A percentile compares a stretch with the other conserved stretches of the same genome.
Evolutionary conservation across 2,888 invertebrate species (phyloP).

Genomic region (Epistrophella euchroma): DNA sequence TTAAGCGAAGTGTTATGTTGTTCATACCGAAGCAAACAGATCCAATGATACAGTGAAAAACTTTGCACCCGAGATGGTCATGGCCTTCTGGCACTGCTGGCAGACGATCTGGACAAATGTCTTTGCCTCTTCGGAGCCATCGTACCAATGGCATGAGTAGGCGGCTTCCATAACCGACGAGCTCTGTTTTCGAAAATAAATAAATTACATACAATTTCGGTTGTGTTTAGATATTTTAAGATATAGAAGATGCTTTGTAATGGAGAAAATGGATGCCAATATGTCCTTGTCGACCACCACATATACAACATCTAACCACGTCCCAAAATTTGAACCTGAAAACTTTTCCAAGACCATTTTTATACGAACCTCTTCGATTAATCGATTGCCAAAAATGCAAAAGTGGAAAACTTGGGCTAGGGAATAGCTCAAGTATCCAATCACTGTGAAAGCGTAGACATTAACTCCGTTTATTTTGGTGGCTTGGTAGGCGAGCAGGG

Average conservation of each 20-base stretch:
- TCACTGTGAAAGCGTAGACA: conserved; percentile 90
- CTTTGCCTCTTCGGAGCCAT: conserved; percentile 94
- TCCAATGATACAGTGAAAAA: conserved; percentile 95
- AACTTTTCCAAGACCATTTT: background rate
- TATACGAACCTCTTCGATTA: conserved; percentile 91
- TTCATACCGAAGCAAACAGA: conserved; percentile 93
- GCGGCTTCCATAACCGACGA: conserved; percentile 96
- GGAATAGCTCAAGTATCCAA: conserved; percentile 92
- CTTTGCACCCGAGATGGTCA: conserved; percentile 95
- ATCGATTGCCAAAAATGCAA: conserved; percentile 93
- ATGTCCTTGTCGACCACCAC: conserved; percentile 20
- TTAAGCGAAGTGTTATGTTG: background rate
- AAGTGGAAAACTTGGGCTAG: conserved; percentile 94
- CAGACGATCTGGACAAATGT: conserved; percentile 96
- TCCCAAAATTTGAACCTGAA: background rate
- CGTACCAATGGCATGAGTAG: conserved; percentile 95
- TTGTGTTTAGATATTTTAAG: background rate
- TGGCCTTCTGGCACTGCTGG: conserved; percentile 94
- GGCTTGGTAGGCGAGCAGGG: conserved; percentile 93
- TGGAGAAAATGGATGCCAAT: conserved; percentile 5
- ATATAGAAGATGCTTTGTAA: background rate
- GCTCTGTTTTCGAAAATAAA: conserved; percentile 85
- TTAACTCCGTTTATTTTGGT: conserved; percentile 92
- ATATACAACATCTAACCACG: background rate
- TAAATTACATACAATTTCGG: conserved; percentile 54